A percentile compares a stretch with the other conserved stretches of the same genome.
phyloP scores from a whole-genome alignment of 2,113 vertebrate genomes.

The Sylvietta virens region DNA sequence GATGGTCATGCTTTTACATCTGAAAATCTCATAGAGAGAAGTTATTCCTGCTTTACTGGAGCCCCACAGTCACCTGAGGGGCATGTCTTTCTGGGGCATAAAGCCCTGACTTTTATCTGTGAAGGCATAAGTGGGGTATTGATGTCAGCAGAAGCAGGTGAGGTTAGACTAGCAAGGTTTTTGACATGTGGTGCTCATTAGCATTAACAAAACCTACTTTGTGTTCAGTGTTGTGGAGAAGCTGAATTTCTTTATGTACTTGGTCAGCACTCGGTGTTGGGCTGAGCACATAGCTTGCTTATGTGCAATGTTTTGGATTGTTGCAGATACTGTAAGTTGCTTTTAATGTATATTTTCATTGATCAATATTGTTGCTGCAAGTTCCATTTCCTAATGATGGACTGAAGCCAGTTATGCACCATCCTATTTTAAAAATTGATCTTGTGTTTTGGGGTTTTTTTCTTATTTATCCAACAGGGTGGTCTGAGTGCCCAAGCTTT shows the following conservation, averaged over 20 bases:
- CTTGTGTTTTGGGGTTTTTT: neutral
- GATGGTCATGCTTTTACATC: neutral
- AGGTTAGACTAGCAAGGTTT: neutral
- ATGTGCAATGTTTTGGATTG: neutral
- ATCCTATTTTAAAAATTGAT: neutral
- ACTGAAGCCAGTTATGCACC: neutral
- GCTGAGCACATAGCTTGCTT: neutral
- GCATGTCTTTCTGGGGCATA: neutral
- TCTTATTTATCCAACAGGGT: slow-evolving; percentile 75
- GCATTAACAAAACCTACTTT: neutral
- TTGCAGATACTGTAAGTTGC: neutral
- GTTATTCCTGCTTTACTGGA: neutral
- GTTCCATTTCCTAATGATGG: neutral
- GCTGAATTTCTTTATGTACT: neutral
- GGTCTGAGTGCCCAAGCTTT: slow-evolving; percentile 88
- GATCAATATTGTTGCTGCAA: neutral
- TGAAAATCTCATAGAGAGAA: neutral
- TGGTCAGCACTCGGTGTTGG: neutral
- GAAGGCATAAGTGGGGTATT: neutral
- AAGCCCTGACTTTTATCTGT: neutral
- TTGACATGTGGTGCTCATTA: neutral
- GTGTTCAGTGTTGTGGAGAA: neutral
- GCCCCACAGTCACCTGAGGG: neutral
- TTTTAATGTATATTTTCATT: neutral
- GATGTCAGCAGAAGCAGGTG: neutral